A percentile compares a stretch with the other conserved stretches of the same genome.
Evolutionary conservation across 2,797 vertebrate genomes (phyloP).

Genomic region (Meda fulgida): DNA sequence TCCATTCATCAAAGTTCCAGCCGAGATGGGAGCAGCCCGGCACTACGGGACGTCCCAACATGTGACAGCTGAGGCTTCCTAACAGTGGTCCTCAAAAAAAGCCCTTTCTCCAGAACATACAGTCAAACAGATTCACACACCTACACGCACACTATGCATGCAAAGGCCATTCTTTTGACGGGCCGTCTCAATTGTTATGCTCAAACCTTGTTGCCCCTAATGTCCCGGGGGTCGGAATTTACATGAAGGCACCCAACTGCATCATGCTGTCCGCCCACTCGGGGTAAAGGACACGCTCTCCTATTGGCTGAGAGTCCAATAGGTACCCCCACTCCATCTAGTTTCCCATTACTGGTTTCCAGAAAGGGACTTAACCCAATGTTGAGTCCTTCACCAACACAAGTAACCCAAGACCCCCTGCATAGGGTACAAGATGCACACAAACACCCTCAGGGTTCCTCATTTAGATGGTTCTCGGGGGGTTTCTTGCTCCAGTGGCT

Average conservation of each 20-base stretch:
- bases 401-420: constrained; percentile 43
- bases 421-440: constrained; percentile 32
- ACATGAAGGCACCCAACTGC: constrained; percentile 32
- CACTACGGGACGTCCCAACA: constrained; percentile 59
- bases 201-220: constrained; percentile 27
- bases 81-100: constrained; percentile 40
- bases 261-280: constrained; percentile 49
- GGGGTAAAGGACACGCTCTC: constrained; percentile 45
- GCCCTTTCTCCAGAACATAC: constrained; percentile 2
- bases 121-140: constrained; percentile 50
- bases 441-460: constrained; percentile 53
- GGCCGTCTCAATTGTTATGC: constrained; percentile 48
- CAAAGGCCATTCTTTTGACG: constrained; percentile 19
- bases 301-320: constrained; percentile 15
- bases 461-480: constrained; percentile 47
- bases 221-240: constrained; percentile 19
- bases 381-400: constrained; percentile 35
- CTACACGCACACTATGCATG: constrained; percentile 16
- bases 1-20: constrained; percentile 62
- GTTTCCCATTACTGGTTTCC: constrained; percentile 45
- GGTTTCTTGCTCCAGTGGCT: constrained; percentile 46
- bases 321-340: constrained; percentile 58
- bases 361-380: constrained; percentile 46
- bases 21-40: constrained; percentile 47
- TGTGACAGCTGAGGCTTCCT: constrained; percentile 61